Evolutionary conservation across 1,140 invertebrate genomes (phyloP), one percentile per base, ranked within the genome.

Genomic region (Nebria ingens): DNA sequence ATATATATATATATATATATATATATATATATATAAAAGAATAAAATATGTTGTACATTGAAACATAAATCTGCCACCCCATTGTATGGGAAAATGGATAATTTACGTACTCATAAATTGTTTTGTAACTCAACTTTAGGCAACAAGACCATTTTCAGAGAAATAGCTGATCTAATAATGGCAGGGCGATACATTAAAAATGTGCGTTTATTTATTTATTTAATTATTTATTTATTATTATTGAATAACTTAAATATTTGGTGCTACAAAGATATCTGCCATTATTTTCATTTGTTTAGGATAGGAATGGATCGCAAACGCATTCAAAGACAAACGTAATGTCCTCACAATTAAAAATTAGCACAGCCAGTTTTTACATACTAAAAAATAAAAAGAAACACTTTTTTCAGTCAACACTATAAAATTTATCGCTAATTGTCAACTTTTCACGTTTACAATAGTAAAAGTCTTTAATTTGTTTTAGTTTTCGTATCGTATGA

Each of bases 401-500:
- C 40, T 45, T 17, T 45, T 17, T 45, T 45, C 40, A 45, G 40
- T 45, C 40, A 45, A 45, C 40, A 45, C 40, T 45, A 45, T 45
- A 45, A 45, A 45, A 45, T 45, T 45, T 45, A 45, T 45, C 40
- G 40, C 40, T 45, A 45, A 45, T 12, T 45, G 40, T 45, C 40
- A 45, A 45, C 4, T 45, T 45, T 45, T 45, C 6, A 12, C 17
- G 9, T 45, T 45, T 45, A 17, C 15, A 11, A 11, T n/a, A n/a
- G n/a, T n/a, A n/a, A 4, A 45, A 45, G 17, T 6, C 9, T 45
- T 45, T 45, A 45, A 29, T 4, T 17, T 45, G 6, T 11, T 45
- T 45, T 45, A 12, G 9, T 45, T 45, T 45, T 45, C 4, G 6
- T 45, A 45, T 11, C 17, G 17, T 45, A 34, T 45, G 15, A 45